Base-by-base conservation (phyloP, 35 echinoderm and acorn worm genomes). In the Patiria miniata region DNA sequence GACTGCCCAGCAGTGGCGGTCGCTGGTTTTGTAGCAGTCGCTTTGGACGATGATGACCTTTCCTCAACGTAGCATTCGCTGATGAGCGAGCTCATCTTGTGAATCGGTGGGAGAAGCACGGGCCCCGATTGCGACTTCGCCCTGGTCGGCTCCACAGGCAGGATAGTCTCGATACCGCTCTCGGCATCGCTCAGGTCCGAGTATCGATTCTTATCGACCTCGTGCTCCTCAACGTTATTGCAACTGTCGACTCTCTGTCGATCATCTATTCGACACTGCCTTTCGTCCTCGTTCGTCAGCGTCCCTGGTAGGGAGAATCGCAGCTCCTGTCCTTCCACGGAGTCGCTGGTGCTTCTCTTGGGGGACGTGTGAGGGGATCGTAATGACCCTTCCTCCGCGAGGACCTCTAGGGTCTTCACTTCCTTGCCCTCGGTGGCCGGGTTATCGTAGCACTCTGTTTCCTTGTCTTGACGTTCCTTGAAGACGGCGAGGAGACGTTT, bases 321-420 rank as follows among this genome's bases (percentile, higher is more conserved):
- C 4, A 47, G 42, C 42, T 47, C 42, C 4, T 47, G 42, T 47
- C 42, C 42, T 12, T 47, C 42, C 42, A 12, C 42, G 42, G 42
- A 47, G 21, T 30, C 21, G 8, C 22, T 12, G 12, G 22, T 21
- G 33, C 33, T 69, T 68, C 65, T 73, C 65, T 73, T 73, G 29
- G 78, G 38, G 22, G 37, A 51, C 19, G 79, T 40, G 9, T n/a
- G 53, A 0, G 39, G 17, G 52, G 51, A 57, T 51, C 28, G 60
- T 12, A 83, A 23, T 21, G 91, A 95, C 22, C 84, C 84, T 55
- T 91, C 93, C 39, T 95, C 93, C 18, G 84, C 80, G 10, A 91
- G 52, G 5, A 78, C 84, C 8, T 95, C 78, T 30, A 95, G 81
- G 30, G 68, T 39, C 39, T 84, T 59, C 22, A 28, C 78, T 12